A percentile compares a stretch with the other conserved stretches of the same genome.
These are phyloP conservation scores for Oncorhynchus mykiss DNA, from an alignment of 2,113 vertebrate species.

Conservation along the genomic window DNA sequence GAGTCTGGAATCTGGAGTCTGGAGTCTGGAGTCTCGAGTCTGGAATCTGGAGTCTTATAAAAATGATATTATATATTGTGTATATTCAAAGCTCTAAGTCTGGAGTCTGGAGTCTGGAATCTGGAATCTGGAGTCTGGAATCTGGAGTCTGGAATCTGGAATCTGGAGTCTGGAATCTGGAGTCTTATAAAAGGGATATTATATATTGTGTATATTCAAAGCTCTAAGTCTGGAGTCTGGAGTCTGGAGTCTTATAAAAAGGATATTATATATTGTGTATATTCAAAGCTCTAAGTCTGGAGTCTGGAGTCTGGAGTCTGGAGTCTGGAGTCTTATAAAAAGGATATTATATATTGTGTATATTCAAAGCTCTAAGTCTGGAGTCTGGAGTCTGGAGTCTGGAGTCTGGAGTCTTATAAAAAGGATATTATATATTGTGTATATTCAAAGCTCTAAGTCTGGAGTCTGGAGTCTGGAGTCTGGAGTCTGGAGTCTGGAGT, in stretches of 20 bases:
- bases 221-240: background rate
- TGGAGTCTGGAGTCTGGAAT: background rate
- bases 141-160: background rate
- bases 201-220: background rate
- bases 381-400: background rate
- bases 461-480: background rate
- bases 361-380: background rate
- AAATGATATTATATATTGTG: background rate
- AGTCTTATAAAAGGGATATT: background rate
- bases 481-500: no score
- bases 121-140: no score
- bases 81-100: background rate
- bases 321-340: no score
- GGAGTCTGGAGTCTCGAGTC: background rate
- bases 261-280: background rate
- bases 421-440: background rate
- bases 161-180: no score
- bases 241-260: no score
- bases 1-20: no score
- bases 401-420: no score
- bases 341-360: background rate
- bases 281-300: background rate
- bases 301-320: background rate
- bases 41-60: no score
- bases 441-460: background rate